A percentile compares a stretch with the other conserved stretches of the same genome.
Conservation (phyloP, 2,888 invertebrate species). For the Lobophora halterata region DNA sequence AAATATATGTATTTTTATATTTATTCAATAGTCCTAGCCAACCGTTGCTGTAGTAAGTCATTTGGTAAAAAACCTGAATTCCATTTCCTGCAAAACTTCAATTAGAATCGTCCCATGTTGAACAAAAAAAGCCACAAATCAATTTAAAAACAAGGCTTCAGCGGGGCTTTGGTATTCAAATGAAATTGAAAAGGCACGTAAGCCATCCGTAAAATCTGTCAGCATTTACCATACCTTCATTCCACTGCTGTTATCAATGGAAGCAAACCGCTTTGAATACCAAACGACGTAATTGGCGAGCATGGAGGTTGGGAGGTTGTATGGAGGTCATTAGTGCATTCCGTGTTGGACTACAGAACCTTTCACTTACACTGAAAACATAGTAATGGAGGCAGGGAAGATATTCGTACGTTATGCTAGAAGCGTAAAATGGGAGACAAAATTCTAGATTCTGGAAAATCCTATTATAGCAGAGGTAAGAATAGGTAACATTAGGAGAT, state of each 20-base stretch:
- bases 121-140: no score
- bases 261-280: slow-evolving; percentile 16
- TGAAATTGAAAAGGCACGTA: slow-evolving; percentile 1
- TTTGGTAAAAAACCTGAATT: no score
- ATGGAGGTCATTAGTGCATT: slow-evolving; percentile 20
- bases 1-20: no score
- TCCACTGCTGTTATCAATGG: slow-evolving; percentile 10
- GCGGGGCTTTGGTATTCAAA: slow-evolving; percentile 4
- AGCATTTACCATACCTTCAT: slow-evolving; percentile 1
- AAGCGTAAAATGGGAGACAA: no score
- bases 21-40: no score
- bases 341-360: slow-evolving; percentile 13
- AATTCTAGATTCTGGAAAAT: no score
- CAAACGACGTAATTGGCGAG: slow-evolving; percentile 19
- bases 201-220: slow-evolving; percentile 4
- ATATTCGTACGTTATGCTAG: not conserved
- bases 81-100: no score
- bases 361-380: not conserved
- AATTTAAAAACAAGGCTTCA: not conserved
- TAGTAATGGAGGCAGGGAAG: not conserved
- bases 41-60: no score
- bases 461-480: no score
- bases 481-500: no score
- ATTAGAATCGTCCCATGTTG: no score
- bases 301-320: slow-evolving; percentile 7